Base-by-base conservation (phyloP, 1,140 invertebrate genomes). In the Hormaphis cornu region DNA sequence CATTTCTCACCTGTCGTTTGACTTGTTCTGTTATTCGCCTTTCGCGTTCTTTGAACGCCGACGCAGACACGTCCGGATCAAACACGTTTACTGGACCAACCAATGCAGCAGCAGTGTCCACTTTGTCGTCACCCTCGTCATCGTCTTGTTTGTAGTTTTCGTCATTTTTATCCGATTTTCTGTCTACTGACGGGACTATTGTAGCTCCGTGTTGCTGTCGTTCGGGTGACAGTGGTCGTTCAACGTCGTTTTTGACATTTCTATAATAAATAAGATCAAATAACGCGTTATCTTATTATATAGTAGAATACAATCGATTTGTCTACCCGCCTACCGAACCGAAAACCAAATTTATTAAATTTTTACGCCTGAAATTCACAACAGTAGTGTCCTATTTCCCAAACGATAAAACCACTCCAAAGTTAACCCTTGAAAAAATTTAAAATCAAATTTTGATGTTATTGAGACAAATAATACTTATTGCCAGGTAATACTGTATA, bases 211-310 rank as follows among this genome's bases (percentile, higher is more conserved):
- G 18, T 26, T 44, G 18, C 1, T 48, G 28, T 48, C 18, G 26
- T 5, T 66, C 30, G 28, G 24, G 30, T 1, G 35, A 26, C 8
- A 22, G 18, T 6, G 30, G 3, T n/a, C 18, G 20, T 48, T 48
- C 10, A 30, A 48, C 14, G 1, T 28, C 12, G 69, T 71, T 24
- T 71, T 71, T 46, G 71, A 73, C 53, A 72, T 82, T 73, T 85
- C 85, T 1, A 84, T 86, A 73, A 86, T 84, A 76, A 83, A 58
- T n/a, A n/a, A n/a, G n/a, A n/a, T n/a, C 20, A 48, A 10, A 48
- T 44, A 7, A 1, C 7, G 16, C 42, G 9, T 44, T 44, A 18
- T 18, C 16, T n/a, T n/a, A 3, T 14, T 42, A n/a, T 9, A 33
- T 6, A 6, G 30, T 33, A 9, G 4, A 33, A 33, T 6, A 33